Conservation (phyloP, 2,113 vertebrate species). For the Labrus mixtus region DNA sequence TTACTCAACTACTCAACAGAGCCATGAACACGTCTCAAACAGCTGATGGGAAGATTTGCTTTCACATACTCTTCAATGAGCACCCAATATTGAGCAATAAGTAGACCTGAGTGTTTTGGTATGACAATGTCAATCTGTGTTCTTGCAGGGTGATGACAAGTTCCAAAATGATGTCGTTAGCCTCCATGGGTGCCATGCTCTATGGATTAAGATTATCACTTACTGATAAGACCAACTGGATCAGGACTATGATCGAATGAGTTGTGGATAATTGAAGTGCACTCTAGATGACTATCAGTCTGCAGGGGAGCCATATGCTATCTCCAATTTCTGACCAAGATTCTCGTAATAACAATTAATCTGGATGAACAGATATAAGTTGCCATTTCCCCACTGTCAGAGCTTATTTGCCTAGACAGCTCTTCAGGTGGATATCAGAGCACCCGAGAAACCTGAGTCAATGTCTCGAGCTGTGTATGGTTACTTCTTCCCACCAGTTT, state of each 20-base stretch:
- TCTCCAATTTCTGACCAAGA: conserved; percentile 33
- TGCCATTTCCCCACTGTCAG: conserved; percentile 8
- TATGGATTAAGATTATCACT: conserved; percentile 34
- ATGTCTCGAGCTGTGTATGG: not conserved
- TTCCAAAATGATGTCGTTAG: conserved; percentile 11
- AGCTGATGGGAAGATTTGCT: too few relatives aligned
- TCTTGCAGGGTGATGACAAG: conserved; percentile 36
- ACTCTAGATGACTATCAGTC: conserved; percentile 71
- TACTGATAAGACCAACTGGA: conserved; percentile 51
- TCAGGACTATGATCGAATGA: conserved; percentile 47
- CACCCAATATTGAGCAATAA: not conserved
- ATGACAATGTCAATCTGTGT: conserved; percentile 6
- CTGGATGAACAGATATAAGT: conserved; percentile 37
- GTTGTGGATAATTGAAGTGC: conserved; percentile 55
- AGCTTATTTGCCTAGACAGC: not conserved
- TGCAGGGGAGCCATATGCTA: conserved; percentile 38
- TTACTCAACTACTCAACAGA: not conserved
- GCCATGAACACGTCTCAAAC: not conserved
- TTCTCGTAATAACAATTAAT: conserved; percentile 30
- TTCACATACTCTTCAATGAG: not conserved
- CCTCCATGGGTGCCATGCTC: conserved; percentile 10
- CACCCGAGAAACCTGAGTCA: not conserved
- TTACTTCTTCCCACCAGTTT: not conserved
- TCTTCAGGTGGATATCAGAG: not conserved
- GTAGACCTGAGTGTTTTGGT: not conserved